Conservation (phyloP, 1,140 invertebrate genomes). For the Pachypeltis micranthus region DNA sequence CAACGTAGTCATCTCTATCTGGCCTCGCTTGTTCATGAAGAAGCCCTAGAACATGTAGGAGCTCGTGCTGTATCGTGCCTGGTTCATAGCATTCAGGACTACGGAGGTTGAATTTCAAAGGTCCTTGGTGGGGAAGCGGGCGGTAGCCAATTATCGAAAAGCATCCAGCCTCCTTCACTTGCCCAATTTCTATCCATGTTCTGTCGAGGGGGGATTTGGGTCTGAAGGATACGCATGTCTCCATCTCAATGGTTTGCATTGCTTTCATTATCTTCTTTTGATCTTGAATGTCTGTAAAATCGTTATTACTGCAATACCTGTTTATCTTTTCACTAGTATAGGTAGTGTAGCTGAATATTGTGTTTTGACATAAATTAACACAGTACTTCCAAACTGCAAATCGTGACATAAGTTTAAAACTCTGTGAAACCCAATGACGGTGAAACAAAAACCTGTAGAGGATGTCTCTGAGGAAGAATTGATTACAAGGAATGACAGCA, state of each 20-base stretch:
- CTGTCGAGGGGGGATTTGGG: conserved; percentile 29
- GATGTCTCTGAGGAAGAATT: no score
- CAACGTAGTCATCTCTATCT: conserved; percentile 36
- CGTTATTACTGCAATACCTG: neutral
- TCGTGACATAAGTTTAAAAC: no score
- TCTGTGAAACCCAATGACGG: no score
- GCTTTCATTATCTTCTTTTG: conserved; percentile 19
- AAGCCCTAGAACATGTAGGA: conserved; percentile 38
- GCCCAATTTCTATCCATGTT: conserved; percentile 32
- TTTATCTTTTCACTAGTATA: no score
- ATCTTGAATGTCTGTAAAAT: conserved; percentile 18
- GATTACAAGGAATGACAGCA: no score
- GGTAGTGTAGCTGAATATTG: no score
- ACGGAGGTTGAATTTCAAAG: conserved; percentile 27
- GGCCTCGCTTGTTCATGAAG: conserved; percentile 37
- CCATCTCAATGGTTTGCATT: conserved; percentile 25
- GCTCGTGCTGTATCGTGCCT: conserved; percentile 37
- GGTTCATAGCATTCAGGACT: conserved; percentile 29
- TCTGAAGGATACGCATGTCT: conserved; percentile 36
- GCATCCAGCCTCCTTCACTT: conserved; percentile 25
- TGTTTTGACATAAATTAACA: no score
- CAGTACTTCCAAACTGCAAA: no score
- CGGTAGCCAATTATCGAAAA: conserved; percentile 28
- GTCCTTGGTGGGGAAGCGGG: conserved; percentile 6
- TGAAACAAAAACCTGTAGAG: no score